These are phyloP conservation scores for Cyphomyrus plagiostoma DNA, from an alignment of 2,113 vertebrate genomes.

Conservation along the genomic window DNA sequence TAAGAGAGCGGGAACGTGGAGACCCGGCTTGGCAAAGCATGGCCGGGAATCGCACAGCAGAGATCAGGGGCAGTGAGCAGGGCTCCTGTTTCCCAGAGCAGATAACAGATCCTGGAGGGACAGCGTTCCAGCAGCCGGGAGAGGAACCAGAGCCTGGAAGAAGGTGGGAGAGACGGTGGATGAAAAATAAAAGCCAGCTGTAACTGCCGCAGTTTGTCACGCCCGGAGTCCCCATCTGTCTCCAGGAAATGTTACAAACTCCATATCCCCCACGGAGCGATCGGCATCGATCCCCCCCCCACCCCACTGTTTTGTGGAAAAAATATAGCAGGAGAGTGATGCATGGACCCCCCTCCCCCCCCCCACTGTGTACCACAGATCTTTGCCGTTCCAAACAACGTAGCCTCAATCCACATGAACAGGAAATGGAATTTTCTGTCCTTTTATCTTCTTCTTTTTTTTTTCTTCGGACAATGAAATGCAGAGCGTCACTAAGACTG, in stretches of 20 bases:
- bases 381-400: background rate
- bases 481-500: background rate
- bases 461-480: background rate
- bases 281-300: background rate
- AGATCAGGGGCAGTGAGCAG: background rate
- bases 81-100: background rate
- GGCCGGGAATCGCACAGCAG: no score
- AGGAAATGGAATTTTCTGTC: background rate
- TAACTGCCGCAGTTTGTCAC: background rate
- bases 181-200: background rate
- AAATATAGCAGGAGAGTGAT: background rate
- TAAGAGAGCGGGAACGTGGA: background rate
- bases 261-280: background rate
- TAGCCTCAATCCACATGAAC: background rate
- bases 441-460: background rate
- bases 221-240: background rate
- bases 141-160: background rate
- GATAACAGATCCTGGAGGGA: background rate
- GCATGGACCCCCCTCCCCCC: background rate
- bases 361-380: background rate
- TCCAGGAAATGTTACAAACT: conserved; percentile 6
- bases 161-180: background rate
- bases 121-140: background rate
- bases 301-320: background rate
- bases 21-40: no score